Percentiles rank a stretch among this genome's conserved stretches.
These are phyloP conservation scores for Rhorus exstirpatorius DNA, from an alignment of 2,888 invertebrate species.

Conservation along the genomic window DNA sequence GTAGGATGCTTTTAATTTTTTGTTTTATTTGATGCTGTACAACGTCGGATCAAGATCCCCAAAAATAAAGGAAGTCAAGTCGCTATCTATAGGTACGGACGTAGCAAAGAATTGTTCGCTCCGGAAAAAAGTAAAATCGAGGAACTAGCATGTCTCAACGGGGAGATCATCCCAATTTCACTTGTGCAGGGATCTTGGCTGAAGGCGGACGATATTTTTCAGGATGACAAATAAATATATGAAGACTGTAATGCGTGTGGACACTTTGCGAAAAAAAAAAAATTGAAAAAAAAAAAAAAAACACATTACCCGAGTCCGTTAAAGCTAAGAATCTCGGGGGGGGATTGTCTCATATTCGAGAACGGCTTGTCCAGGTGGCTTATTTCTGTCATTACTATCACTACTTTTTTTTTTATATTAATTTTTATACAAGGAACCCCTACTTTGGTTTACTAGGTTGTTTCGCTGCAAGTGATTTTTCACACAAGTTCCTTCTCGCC, in stretches of 20 bases:
- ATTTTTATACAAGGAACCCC: neutral
- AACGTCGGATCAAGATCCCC: neutral
- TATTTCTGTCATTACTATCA: too few relatives aligned
- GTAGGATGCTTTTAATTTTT: too few relatives aligned
- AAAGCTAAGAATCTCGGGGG: neutral
- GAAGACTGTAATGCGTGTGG: slow-evolving; percentile 6
- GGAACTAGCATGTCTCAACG: too few relatives aligned
- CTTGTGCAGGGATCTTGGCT: too few relatives aligned
- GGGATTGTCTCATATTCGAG: neutral
- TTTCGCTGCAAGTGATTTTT: neutral
- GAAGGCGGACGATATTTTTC: neutral
- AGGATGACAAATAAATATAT: slow-evolving; percentile 15
- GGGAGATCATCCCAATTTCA: too few relatives aligned
- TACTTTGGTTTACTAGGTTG: slow-evolving; percentile 35
- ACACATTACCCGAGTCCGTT: slow-evolving; percentile 2
- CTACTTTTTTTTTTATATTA: too few relatives aligned
- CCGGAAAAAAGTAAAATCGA: too few relatives aligned
- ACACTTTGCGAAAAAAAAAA: too few relatives aligned
- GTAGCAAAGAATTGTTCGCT: neutral
- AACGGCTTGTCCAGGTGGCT: neutral
- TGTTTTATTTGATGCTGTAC: neutral
- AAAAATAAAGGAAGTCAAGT: neutral
- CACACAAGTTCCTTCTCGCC: neutral
- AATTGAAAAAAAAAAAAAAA: neutral
- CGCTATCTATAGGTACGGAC: neutral